These are phyloP conservation scores for Spea multiplicata DNA, from an alignment of 2,113 vertebrate genomes.

Conservation along the genomic window DNA sequence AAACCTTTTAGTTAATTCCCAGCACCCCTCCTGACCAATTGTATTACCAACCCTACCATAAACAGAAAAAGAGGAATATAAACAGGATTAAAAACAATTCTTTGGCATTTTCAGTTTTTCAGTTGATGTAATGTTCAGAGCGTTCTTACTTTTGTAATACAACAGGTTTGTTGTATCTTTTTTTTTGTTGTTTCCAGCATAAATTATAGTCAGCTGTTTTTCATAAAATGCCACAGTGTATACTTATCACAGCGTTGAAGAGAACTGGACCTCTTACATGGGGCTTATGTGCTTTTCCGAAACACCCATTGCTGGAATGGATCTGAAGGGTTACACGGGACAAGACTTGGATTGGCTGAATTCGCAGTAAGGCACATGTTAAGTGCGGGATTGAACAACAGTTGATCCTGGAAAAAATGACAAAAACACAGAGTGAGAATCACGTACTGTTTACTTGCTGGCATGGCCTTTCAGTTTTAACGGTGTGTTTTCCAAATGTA, in stretches of 20 bases:
- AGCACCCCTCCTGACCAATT: neutral
- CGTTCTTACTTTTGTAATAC: conserved; percentile 53
- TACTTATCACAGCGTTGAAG: conserved; percentile 59
- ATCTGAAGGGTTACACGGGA: conserved; percentile 79
- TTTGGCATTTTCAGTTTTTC: conserved; percentile 65
- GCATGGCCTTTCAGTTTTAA: neutral
- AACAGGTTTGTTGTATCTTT: conserved; percentile 51
- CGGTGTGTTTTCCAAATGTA: neutral
- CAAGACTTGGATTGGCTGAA: conserved; percentile 74
- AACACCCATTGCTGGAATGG: conserved; percentile 88
- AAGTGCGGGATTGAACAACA: conserved; percentile 73
- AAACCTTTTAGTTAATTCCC: neutral
- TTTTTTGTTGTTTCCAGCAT: conserved; percentile 52
- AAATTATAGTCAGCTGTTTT: conserved; percentile 59
- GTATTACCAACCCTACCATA: conserved; percentile 57
- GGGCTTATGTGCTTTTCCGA: conserved; percentile 64
- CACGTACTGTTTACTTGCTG: neutral
- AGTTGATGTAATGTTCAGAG: conserved; percentile 49
- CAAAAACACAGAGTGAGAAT: neutral
- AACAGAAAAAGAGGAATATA: conserved; percentile 54
- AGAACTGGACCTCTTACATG: conserved; percentile 2
- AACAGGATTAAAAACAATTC: conserved; percentile 52
- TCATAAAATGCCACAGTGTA: conserved; percentile 59
- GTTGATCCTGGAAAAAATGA: conserved; percentile 74
- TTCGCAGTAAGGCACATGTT: conserved; percentile 84